A percentile compares a stretch with the other conserved stretches of the same genome.
phyloP scores from a whole-genome alignment of 2,113 vertebrate species.

The Phalacrocorax carbo region DNA sequence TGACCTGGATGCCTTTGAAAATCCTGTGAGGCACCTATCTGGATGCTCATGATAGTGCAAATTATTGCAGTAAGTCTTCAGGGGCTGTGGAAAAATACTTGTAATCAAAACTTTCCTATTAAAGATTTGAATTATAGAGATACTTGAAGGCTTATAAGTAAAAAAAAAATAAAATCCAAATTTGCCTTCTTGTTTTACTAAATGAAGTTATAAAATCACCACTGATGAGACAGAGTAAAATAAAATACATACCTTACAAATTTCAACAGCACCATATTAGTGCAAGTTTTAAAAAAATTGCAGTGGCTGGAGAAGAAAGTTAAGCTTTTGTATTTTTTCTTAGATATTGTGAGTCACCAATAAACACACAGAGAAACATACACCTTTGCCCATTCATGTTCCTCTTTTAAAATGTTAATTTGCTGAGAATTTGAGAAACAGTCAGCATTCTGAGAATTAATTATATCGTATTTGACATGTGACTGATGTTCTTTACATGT shows the following conservation, averaged over 20 bases:
- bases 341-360: neutral
- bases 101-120: neutral
- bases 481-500: slow-evolving; percentile 1
- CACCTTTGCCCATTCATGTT: neutral
- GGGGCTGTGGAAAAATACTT: neutral
- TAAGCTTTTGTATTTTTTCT: neutral
- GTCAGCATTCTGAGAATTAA: neutral
- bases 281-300: neutral
- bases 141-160: neutral
- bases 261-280: neutral
- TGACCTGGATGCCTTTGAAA: neutral
- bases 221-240: neutral
- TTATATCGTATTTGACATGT: neutral
- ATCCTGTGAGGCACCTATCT: neutral
- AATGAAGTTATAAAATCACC: neutral
- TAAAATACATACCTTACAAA: neutral
- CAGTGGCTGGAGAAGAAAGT: neutral
- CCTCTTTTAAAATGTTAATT: neutral
- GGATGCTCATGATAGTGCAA: neutral
- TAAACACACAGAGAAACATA: neutral
- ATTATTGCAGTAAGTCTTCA: neutral
- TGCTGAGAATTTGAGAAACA: neutral
- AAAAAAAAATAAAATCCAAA: neutral
- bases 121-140: neutral
- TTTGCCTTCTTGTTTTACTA: neutral